phyloP scores from a whole-genome alignment of 2,888 invertebrate genomes.

The Cephonodes hylas region DNA sequence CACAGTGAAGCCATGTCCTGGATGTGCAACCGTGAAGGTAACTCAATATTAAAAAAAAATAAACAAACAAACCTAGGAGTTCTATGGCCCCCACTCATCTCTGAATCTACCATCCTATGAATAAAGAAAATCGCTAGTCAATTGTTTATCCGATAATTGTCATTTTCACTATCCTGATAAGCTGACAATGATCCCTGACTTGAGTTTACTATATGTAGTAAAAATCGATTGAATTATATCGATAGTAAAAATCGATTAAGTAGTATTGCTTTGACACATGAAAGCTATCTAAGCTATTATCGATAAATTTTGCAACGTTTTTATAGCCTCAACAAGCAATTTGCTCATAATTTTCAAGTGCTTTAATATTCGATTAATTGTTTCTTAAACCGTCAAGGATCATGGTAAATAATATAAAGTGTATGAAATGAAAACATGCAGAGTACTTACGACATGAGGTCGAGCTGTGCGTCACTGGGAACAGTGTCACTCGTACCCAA shows the following conservation, averaged over 20 bases:
- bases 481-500: constrained; percentile 91
- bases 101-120: constrained; percentile 84
- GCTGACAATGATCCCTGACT: not conserved
- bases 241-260: not conserved
- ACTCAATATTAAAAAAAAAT: constrained; percentile 68
- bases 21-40: constrained; percentile 65
- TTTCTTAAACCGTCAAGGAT: not conserved
- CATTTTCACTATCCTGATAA: not conserved
- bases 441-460: constrained; percentile 83
- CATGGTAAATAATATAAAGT: not conserved
- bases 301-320: not conserved
- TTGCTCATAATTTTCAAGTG: no score
- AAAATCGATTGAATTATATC: not conserved
- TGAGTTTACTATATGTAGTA: not conserved
- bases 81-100: constrained; percentile 85
- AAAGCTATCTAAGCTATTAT: not conserved
- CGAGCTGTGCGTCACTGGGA: constrained; percentile 88
- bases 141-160: constrained; percentile 2
- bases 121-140: constrained; percentile 54
- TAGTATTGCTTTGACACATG: not conserved
- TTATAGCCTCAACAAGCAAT: not conserved
- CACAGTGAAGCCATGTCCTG: constrained; percentile 38
- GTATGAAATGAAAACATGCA: not conserved
- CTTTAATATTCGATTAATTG: no score
- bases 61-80: constrained; percentile 84